These are phyloP conservation scores for Sphenopsis melanotis DNA, from an alignment of 2,797 vertebrate species.

Conservation along the genomic window DNA sequence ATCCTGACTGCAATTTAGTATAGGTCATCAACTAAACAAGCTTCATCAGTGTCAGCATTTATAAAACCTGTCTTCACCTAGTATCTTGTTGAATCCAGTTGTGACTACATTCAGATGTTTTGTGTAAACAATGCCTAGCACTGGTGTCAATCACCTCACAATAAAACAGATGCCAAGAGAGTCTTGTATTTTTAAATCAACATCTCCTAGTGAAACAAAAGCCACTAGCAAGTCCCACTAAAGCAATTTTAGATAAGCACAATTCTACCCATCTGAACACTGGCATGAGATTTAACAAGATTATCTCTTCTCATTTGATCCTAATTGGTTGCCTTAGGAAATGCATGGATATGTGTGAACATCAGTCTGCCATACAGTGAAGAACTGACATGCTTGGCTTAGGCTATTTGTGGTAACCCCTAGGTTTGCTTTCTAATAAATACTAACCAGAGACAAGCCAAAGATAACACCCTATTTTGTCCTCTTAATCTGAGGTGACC, in stretches of 20 bases:
- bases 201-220: constrained; percentile 24
- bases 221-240: constrained; percentile 37
- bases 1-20: not conserved
- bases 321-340: constrained; percentile 61
- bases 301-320: constrained; percentile 43
- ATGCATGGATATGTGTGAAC: not conserved
- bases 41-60: not conserved
- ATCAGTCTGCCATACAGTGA: not conserved
- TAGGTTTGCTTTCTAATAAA: constrained; percentile 53
- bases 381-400: constrained; percentile 6
- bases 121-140: not conserved
- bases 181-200: constrained; percentile 5
- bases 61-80: not conserved
- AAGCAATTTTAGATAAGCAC: constrained; percentile 1
- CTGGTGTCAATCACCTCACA: constrained; percentile 32
- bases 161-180: not conserved
- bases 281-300: constrained; percentile 52
- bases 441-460: constrained; percentile 40
- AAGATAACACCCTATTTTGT: constrained; percentile 40
- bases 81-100: not conserved
- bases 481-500: constrained; percentile 44
- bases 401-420: constrained; percentile 26
- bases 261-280: constrained; percentile 27
- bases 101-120: not conserved
- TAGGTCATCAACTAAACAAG: not conserved